Percentiles rank a stretch among this genome's conserved stretches.
Conservation (phyloP, 2,888 invertebrate genomes). For the Pogonocherus hispidulus region DNA sequence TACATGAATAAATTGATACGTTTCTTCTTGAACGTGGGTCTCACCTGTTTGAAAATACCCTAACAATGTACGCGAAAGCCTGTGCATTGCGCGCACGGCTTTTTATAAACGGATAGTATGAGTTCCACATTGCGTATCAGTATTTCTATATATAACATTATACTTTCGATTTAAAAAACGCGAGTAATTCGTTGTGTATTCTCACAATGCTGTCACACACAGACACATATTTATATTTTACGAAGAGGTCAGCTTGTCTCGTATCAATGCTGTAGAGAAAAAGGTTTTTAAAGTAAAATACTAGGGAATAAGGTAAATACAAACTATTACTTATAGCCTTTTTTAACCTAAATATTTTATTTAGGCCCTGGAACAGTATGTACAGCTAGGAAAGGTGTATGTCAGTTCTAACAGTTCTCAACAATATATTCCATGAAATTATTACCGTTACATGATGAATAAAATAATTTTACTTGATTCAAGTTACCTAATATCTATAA, state of each 20-base stretch:
- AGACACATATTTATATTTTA: conserved; percentile 67
- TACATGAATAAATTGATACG: conserved; percentile 27
- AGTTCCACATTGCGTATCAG: conserved; percentile 55
- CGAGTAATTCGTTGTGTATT: conserved; percentile 56
- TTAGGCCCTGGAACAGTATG: conserved; percentile 13
- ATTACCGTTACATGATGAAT: no score
- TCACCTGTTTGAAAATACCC: conserved; percentile 67
- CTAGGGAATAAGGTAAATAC: conserved; percentile 39
- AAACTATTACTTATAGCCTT: conserved; percentile 14
- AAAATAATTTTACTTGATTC: no score
- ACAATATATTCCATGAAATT: no score
- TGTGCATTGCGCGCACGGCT: conserved; percentile 70
- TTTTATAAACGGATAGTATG: conserved; percentile 59
- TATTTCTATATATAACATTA: conserved; percentile 34
- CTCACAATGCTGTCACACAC: conserved; percentile 64
- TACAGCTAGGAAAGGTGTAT: conserved; percentile 38
- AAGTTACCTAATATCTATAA: no score
- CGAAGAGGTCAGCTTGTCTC: conserved; percentile 65
- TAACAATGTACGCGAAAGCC: conserved; percentile 67
- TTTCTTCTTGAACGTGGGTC: conserved; percentile 55
- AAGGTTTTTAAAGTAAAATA: conserved; percentile 61
- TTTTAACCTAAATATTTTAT: conserved; percentile 18
- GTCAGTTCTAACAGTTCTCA: conserved; percentile 5
- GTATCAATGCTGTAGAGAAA: conserved; percentile 68
- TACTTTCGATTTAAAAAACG: conserved; percentile 57